Evolutionary conservation across 2,113 vertebrate species (phyloP).

Genomic region (Cochlearius cochlearius): DNA sequence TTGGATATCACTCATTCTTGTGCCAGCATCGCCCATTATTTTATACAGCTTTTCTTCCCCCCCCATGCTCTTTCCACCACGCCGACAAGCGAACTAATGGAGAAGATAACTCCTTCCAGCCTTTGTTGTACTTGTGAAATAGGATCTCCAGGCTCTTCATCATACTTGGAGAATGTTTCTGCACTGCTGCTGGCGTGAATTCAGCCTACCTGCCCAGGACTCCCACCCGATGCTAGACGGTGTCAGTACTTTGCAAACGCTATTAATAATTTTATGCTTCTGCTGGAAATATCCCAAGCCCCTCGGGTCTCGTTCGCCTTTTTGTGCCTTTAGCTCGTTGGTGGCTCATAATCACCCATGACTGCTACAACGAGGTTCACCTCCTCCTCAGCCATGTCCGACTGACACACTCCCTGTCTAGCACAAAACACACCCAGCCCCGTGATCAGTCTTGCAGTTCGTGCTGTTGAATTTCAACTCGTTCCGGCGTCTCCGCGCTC

Average conservation of each 20-base stretch:
- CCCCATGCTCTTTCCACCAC: not conserved
- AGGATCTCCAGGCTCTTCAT: not conserved
- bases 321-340: conserved; percentile 36
- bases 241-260: conserved; percentile 19
- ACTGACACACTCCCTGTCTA: conserved; percentile 40
- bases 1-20: not conserved
- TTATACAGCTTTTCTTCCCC: not conserved
- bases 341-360: conserved; percentile 34
- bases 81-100: rapidly evolving
- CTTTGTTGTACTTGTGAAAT: not conserved
- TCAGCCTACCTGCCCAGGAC: conserved; percentile 24
- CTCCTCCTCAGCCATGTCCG: conserved; percentile 46
- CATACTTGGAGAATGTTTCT: not conserved
- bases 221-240: not conserved
- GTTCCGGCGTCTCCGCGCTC: not conserved
- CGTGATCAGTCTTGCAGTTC: conserved; percentile 58
- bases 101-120: not conserved
- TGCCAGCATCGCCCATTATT: not conserved
- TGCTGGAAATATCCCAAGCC: not conserved
- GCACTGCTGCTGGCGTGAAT: not conserved
- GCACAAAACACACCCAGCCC: not conserved
- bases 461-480: conserved; percentile 52
- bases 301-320: not conserved
- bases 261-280: conserved; percentile 41
- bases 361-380: conserved; percentile 22